Percentiles rank a stretch among this genome's conserved stretches.
phyloP scores from a whole-genome alignment of 2,888 invertebrate genomes.

The Therioaphis trifolii region DNA sequence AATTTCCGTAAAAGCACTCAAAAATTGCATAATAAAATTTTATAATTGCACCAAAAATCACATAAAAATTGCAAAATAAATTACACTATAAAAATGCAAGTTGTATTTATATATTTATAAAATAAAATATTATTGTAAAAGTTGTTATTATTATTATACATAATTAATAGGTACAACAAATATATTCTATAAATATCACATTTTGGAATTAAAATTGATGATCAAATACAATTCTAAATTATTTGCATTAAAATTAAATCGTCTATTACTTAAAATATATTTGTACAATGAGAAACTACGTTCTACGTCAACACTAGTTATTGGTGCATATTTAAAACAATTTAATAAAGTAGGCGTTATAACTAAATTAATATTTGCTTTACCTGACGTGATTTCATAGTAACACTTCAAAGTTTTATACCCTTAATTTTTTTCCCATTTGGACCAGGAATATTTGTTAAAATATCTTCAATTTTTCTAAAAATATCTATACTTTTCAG shows the following conservation, averaged over 20 bases:
- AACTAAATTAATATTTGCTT: too few relatives aligned
- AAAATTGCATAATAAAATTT: slow-evolving; percentile 9
- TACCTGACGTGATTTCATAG: too few relatives aligned
- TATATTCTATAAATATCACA: not conserved
- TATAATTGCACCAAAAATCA: slow-evolving; percentile 1
- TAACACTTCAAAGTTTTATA: too few relatives aligned
- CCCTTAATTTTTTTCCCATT: too few relatives aligned
- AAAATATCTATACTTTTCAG: not conserved
- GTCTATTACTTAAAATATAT: not conserved
- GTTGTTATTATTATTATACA: too few relatives aligned
- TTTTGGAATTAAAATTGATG: not conserved
- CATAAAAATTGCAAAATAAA: not conserved
- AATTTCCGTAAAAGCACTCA: not conserved
- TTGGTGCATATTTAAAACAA: not conserved
- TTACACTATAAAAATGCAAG: not conserved
- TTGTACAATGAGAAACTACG: not conserved
- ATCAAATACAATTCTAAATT: not conserved
- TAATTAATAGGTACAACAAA: too few relatives aligned
- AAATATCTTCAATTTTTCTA: slow-evolving; percentile 4
- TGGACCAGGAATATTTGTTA: too few relatives aligned
- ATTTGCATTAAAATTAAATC: not conserved
- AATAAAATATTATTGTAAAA: too few relatives aligned
- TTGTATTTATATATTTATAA: not conserved
- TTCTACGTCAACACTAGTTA: not conserved
- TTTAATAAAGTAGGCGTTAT: too few relatives aligned